Evolutionary conservation across 2,888 invertebrate genomes (phyloP).

Genomic region (Dinocampus coccinellae): DNA sequence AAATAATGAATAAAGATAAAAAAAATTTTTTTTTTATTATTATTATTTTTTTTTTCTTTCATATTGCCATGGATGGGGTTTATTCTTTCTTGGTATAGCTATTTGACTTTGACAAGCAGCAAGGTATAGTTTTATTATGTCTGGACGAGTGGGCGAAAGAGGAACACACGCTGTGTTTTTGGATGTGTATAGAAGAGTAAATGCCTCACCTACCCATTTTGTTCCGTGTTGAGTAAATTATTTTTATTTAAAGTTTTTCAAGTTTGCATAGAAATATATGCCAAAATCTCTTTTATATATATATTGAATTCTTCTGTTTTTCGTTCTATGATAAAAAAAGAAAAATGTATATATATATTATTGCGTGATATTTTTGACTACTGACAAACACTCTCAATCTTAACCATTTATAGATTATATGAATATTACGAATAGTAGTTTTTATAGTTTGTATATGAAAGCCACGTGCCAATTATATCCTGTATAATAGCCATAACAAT

Average conservation of each 20-base stretch:
- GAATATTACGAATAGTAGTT: conserved; percentile 44
- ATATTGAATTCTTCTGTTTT: neutral
- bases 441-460: conserved; percentile 32
- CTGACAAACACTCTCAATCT: conserved; percentile 31
- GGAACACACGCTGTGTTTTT: conserved; percentile 49
- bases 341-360: conserved; percentile 21
- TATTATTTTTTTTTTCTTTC: conserved; percentile 22
- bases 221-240: too few relatives aligned
- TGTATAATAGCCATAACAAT: conserved; percentile 30
- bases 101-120: conserved; percentile 52
- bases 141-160: conserved; percentile 63
- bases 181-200: conserved; percentile 11
- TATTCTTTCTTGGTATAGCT: conserved; percentile 62
- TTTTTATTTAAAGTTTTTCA: too few relatives aligned
- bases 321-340: neutral
- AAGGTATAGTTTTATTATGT: conserved; percentile 66
- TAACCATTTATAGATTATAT: conserved; percentile 33
- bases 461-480: conserved; percentile 55
- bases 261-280: neutral
- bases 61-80: conserved; percentile 26
- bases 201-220: too few relatives aligned
- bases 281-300: too few relatives aligned
- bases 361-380: conserved; percentile 32
- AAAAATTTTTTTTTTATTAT: conserved; percentile 36
- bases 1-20: neutral